Evolutionary conservation across 2,797 vertebrate genomes (phyloP).

Genomic region (Pelodytes ibericus): DNA sequence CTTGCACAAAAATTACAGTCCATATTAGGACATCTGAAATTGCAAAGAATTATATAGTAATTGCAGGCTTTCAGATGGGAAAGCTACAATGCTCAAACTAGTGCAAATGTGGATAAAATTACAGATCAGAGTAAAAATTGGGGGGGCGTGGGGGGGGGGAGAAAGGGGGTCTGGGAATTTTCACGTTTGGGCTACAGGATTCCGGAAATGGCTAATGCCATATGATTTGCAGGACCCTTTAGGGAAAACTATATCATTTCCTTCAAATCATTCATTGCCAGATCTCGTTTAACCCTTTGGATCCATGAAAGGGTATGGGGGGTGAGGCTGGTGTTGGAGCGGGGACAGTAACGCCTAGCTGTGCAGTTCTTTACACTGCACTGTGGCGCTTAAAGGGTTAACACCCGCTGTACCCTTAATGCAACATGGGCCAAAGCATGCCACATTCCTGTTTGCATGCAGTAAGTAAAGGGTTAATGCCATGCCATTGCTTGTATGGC

Average conservation of each 20-base stretch:
- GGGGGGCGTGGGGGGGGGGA: slow-evolving; percentile 79
- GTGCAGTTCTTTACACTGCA: too few species aligned
- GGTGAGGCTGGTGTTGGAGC: too few species aligned
- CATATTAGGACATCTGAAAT: slow-evolving; percentile 99
- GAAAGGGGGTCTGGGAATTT: slow-evolving; percentile 94
- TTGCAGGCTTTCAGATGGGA: slow-evolving; percentile 99
- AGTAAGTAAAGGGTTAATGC: slow-evolving; percentile 20
- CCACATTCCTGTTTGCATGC: not conserved
- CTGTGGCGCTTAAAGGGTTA: too few species aligned
- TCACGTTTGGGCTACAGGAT: slow-evolving; percentile 94
- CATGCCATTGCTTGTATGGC: too few species aligned
- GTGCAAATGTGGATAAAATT: slow-evolving; percentile 99
- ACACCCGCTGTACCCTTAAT: too few species aligned
- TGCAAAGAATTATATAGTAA: slow-evolving; percentile 99
- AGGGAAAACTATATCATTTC: slow-evolving; percentile 73
- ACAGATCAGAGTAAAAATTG: slow-evolving; percentile 99
- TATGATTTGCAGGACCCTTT: slow-evolving; percentile 81
- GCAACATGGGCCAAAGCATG: too few species aligned
- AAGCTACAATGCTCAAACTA: slow-evolving; percentile 98
- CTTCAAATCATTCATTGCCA: slow-evolving; percentile 75
- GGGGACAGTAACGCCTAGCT: too few species aligned
- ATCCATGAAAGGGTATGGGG: slow-evolving; percentile 3
- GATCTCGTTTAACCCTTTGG: slow-evolving; percentile 77
- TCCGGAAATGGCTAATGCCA: slow-evolving; percentile 88
- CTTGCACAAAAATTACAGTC: slow-evolving; percentile 99